Evolutionary conservation across 1,140 invertebrate species (phyloP), one percentile per base, ranked within the genome.

Genomic region (Wiebesia pumilae): DNA sequence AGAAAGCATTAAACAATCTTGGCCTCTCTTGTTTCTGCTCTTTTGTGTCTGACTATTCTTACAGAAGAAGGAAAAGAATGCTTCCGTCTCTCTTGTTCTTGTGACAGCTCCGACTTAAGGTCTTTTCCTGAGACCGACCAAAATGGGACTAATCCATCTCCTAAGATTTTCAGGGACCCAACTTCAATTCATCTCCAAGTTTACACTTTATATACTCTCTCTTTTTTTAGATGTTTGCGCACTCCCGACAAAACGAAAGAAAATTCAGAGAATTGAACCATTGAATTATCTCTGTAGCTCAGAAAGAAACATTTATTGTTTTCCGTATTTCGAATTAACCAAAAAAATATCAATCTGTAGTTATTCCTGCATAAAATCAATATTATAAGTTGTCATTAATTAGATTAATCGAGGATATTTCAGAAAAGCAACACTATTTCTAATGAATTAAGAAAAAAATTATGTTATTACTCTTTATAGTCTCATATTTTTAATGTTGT

Each of bases 91-190:
- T 69, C 6, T 40, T 19, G 0, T 16, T 10, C 30, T 24, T 4
- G 27, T 3, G 78, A 6, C 14, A 35, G 19, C 78, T n/a, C 47
- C 77, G 43, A 54, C 78, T 58, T 24, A 43, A 38, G 71, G 1
- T 40, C 33, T 75, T 75, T 58, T 58, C 9, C 78, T 38, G 1
- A 12, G 27, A 71, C 51, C 30, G 35, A 12, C 78, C 78, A 30
- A 78, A 78, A 84, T 65, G 73, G 54, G 71, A 84, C 83, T 84
- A 84, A 84, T 84, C 83, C 83, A 84, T 84, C 83, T 54, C 58
- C 73, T 3, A 67, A 78, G 83, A 84, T 84, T 84, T 84, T 84
- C 38, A 43, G 33, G 73, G 58, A 78, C 78, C 51, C 30, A 62
- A 35, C 30, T 58, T 51, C 69, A 33, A 65, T 67, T 24, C 38